phyloP scores from a whole-genome alignment of 2,797 vertebrate species.

The Graptemys geographica region DNA sequence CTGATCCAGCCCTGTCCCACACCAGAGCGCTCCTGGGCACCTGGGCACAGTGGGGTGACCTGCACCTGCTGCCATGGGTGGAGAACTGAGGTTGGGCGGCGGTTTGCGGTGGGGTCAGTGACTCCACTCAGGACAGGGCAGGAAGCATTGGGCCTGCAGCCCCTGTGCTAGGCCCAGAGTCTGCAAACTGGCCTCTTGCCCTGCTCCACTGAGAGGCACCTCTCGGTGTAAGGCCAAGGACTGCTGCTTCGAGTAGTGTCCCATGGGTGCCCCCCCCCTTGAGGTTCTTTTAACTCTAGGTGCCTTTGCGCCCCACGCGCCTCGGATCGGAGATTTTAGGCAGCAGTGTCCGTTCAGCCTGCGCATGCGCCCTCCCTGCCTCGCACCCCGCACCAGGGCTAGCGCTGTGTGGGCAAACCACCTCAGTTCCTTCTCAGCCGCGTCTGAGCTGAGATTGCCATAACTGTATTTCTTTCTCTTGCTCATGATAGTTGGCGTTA shows the following conservation, averaged over 20 bases:
- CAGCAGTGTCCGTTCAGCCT: not conserved
- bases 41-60: not conserved
- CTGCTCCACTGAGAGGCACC: not conserved
- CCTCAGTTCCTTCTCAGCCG: not conserved
- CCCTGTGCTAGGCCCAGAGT: not conserved
- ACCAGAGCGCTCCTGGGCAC: no score
- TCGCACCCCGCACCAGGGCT: not conserved
- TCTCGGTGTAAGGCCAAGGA: not conserved
- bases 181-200: not conserved
- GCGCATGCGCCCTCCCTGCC: not conserved
- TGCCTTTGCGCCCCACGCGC: no score
- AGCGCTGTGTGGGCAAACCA: not conserved
- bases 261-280: not conserved
- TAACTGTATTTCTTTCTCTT: no score
- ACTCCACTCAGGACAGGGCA: not conserved
- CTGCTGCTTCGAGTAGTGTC: not conserved
- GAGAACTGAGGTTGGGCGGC: not conserved
- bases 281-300: not conserved
- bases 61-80: not conserved
- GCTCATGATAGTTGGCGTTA: no score
- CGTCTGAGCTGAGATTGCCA: no score
- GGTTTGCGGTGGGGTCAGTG: not conserved
- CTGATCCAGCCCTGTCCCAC: not conserved
- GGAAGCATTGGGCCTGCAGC: not conserved
- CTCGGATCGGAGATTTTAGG: not conserved